These are phyloP conservation scores for Eledona agricola DNA, from an alignment of 2,888 invertebrate genomes.

Conservation along the genomic window DNA sequence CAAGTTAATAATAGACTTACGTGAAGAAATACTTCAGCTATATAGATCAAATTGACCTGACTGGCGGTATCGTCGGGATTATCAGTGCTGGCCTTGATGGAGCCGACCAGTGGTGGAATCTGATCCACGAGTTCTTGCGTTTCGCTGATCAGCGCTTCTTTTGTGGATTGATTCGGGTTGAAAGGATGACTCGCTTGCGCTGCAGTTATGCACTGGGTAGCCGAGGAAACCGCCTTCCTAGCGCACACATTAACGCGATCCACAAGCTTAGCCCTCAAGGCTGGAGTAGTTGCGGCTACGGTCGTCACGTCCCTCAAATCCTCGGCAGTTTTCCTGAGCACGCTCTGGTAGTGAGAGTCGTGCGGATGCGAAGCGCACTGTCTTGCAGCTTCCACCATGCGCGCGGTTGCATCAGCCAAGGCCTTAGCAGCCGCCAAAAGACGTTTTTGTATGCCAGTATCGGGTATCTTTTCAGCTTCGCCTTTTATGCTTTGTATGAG, in stretches of 20 bases:
- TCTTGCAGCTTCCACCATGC: slow-evolving; percentile 96
- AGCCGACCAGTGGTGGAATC: slow-evolving; percentile 82
- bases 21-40: slow-evolving; percentile 84
- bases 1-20: slow-evolving; percentile 60
- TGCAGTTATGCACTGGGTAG: slow-evolving; percentile 90
- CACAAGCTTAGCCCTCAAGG: slow-evolving; percentile 77
- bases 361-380: slow-evolving; percentile 88
- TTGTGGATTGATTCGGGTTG: slow-evolving; percentile 72
- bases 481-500: slow-evolving; percentile 94
- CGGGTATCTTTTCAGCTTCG: slow-evolving; percentile 89
- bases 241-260: slow-evolving; percentile 76
- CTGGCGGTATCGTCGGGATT: slow-evolving; percentile 78
- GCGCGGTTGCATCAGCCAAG: slow-evolving; percentile 94
- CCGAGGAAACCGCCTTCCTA: slow-evolving; percentile 85
- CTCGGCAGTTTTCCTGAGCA: slow-evolving; percentile 88
- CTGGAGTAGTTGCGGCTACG: slow-evolving; percentile 82
- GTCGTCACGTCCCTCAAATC: slow-evolving; percentile 90
- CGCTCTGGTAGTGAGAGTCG: slow-evolving; percentile 83
- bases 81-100: slow-evolving; percentile 74
- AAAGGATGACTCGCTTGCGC: slow-evolving; percentile 83
- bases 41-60: slow-evolving; percentile 82
- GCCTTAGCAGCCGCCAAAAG: slow-evolving; percentile 94
- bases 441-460: slow-evolving; percentile 88
- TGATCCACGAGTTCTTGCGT: slow-evolving; percentile 79
- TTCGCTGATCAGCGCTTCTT: slow-evolving; percentile 79